Percentiles rank a stretch among this genome's conserved stretches.
Evolutionary conservation across 2,888 invertebrate genomes (phyloP).

Genomic region (Gibbula magus): DNA sequence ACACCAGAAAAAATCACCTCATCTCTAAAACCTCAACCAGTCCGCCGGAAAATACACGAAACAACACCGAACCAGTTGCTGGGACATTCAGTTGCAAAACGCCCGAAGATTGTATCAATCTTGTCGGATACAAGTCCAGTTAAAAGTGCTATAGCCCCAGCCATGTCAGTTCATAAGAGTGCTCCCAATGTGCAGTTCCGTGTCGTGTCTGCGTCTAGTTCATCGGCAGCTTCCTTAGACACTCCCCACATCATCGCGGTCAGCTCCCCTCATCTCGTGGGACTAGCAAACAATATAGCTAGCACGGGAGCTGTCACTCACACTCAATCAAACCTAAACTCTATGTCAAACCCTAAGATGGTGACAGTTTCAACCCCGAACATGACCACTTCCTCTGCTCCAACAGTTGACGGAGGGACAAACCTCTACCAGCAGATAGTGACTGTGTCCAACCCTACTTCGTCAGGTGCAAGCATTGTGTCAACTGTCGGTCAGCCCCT

Average conservation of each 20-base stretch:
- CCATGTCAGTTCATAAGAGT: background rate
- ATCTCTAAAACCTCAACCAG: constrained; percentile 36
- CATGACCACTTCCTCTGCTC: background rate
- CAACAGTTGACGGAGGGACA: background rate
- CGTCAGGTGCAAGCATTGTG: background rate
- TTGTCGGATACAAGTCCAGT: background rate
- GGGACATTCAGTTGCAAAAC: background rate
- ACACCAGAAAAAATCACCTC: constrained; percentile 18
- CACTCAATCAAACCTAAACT: background rate
- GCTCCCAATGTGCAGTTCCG: background rate
- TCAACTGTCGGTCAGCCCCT: background rate
- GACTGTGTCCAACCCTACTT: background rate
- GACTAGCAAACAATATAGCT: background rate
- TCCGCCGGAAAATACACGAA: constrained; percentile 48
- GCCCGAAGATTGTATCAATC: constrained; percentile 2
- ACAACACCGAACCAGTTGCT: constrained; percentile 44
- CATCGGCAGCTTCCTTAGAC: constrained; percentile 23
- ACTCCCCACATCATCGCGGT: constrained; percentile 9
- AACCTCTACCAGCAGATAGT: background rate
- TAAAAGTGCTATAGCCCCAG: background rate
- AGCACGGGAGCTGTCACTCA: background rate
- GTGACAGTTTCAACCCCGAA: background rate
- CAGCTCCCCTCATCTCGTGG: background rate
- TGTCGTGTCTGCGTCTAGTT: constrained; percentile 1
- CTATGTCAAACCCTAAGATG: background rate